Conservation (phyloP, 2,797 vertebrate species). For the Mareca penelope region DNA sequence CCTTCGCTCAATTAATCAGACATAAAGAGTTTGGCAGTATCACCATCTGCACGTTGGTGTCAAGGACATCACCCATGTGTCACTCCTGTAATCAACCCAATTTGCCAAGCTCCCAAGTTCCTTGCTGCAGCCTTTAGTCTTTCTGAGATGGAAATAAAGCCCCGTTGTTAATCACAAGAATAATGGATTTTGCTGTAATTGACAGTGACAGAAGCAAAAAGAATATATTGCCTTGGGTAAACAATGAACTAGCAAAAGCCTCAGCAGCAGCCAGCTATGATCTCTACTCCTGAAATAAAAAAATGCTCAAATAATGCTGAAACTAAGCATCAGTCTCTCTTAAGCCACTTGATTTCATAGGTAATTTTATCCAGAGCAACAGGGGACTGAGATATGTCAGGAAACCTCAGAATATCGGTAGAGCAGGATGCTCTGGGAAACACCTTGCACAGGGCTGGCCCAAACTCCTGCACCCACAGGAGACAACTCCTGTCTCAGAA, state of each 20-base stretch:
- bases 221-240: slow-evolving; percentile 11
- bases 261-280: neutral
- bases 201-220: slow-evolving; percentile 59
- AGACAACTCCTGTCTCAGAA: neutral
- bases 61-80: slow-evolving; percentile 47
- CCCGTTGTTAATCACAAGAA: slow-evolving; percentile 2
- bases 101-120: slow-evolving; percentile 57
- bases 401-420: neutral
- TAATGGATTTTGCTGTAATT: slow-evolving; percentile 70
- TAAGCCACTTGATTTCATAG: neutral
- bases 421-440: neutral
- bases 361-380: neutral
- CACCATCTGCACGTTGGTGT: neutral
- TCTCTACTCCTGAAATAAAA: slow-evolving; percentile 16
- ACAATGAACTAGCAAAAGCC: neutral
- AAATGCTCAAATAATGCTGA: neutral
- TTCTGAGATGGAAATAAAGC: slow-evolving; percentile 45
- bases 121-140: slow-evolving; percentile 10
- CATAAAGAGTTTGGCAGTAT: neutral
- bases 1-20: slow-evolving; percentile 36
- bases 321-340: neutral
- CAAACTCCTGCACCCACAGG: neutral
- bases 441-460: no score
- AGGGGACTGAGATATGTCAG: neutral
- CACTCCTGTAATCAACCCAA: slow-evolving; percentile 59